Base-by-base conservation (phyloP, 53 echinoderm and acorn worm genomes). In the Henricia sp. region DNA sequence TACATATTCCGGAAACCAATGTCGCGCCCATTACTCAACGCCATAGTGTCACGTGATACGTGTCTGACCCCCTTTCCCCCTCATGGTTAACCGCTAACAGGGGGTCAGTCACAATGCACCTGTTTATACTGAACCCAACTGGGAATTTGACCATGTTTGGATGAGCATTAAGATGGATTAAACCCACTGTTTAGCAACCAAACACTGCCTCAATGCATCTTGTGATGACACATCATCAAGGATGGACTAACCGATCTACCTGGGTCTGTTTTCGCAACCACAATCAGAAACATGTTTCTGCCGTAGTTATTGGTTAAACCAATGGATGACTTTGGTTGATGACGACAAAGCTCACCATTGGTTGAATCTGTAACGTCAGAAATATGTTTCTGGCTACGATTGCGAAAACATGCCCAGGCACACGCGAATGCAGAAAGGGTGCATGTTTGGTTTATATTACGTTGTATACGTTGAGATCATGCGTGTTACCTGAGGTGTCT, bases 21-120 rank as follows among this genome's bases (percentile, higher is more conserved):
- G 80, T 80, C 80, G 62, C 80, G 80, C 34, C 80, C 63, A 64
- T 80, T 80, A 80, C 80, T 80, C 80, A 80, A 64, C 80, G 63
- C 70, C 28, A 37, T 27, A 44, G 70, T 80, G 36, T 57, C 38
- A 57, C 59, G 29, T 37, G 57, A 25, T 27, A 76, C 39, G n/a
- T 76, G 56, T 63, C 26, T 71, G 46, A 30, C 50, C 19, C 74
- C 27, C 76, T 58, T 41, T 36, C 39, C 29, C 19, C 28, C 26
- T 17, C 35, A n/a, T 9, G 38, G 30, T 54, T 27, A 33, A 36
- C 10, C 35, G 20, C 19, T 37, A 11, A 0, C 33, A 1, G 75
- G 41, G 38, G 59, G 37, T 50, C 9, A n/a, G 26, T 58, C 26
- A 58, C 28, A 37, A 8, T 53, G 57, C 17, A 21, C 4, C 40